Evolutionary conservation across 2,888 invertebrate genomes (phyloP).

Genomic region (Criorhina ranunculi): DNA sequence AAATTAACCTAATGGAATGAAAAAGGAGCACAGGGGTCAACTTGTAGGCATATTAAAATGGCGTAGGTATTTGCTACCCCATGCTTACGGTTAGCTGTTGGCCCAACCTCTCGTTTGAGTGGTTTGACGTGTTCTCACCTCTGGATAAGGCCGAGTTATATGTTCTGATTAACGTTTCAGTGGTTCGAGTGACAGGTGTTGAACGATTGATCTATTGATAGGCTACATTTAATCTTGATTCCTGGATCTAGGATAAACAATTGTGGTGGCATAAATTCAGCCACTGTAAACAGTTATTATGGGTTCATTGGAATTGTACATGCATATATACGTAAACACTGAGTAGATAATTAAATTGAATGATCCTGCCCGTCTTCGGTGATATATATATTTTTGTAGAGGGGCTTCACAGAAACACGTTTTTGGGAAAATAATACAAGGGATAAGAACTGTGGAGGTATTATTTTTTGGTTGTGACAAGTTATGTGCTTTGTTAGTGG

Average conservation of each 20-base stretch:
- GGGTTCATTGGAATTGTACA: conserved; percentile 21
- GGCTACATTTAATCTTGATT: conserved; percentile 48
- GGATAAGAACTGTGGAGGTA: too few species aligned
- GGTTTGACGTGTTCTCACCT: conserved; percentile 41
- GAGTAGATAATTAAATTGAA: too few species aligned
- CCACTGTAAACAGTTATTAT: conserved; percentile 38
- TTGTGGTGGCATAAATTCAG: conserved; percentile 30
- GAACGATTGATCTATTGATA: conserved; percentile 66
- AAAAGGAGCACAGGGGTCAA: conserved; percentile 26
- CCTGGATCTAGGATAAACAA: conserved; percentile 32
- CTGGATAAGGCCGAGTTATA: conserved; percentile 12
- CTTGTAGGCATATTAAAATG: conserved; percentile 30
- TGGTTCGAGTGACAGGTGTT: conserved; percentile 49
- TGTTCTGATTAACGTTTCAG: conserved; percentile 51
- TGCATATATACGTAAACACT: neutral
- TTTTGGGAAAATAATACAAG: too few species aligned
- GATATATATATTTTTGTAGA: too few species aligned
- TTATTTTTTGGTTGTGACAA: too few species aligned
- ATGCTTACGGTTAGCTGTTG: neutral
- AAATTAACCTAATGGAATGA: conserved; percentile 66
- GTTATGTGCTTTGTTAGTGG: too few species aligned
- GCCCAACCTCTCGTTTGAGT: neutral
- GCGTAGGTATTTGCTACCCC: conserved; percentile 7
- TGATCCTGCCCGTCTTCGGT: too few species aligned
- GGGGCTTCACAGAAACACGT: too few species aligned